phyloP scores from a whole-genome alignment of 2,888 invertebrate genomes.

The Noctuana brunneofusca region DNA sequence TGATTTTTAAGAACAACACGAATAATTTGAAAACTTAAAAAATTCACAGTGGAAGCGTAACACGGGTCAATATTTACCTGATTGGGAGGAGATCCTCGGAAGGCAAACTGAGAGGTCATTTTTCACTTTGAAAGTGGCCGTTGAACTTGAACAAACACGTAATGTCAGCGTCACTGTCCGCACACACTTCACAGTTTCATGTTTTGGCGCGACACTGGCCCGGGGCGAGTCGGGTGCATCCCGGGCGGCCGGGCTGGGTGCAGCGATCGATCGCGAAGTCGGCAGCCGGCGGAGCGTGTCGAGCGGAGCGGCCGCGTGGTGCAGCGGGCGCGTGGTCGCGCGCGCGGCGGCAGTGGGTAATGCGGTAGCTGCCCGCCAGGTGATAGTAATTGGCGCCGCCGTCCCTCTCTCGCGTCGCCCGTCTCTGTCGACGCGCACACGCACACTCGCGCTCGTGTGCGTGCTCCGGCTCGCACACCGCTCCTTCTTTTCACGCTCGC shows the following conservation, averaged over 20 bases:
- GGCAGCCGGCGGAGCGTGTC: conserved; percentile 51
- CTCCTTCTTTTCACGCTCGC: conserved; percentile 82
- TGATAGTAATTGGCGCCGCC: conserved; percentile 84
- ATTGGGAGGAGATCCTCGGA: conserved; percentile 80
- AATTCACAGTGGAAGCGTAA: conserved; percentile 2
- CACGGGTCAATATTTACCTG: conserved; percentile 61
- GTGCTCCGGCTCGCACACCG: conserved; percentile 64
- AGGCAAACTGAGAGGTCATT: conserved; percentile 81
- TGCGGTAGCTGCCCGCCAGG: conserved; percentile 85
- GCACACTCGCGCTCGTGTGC: conserved; percentile 69
- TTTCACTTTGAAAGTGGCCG: conserved; percentile 60
- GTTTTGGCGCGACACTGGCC: conserved; percentile 53
- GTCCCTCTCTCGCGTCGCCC: conserved; percentile 72
- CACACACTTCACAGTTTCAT: conserved; percentile 80
- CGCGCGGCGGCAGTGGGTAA: conserved; percentile 83
- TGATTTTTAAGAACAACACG: background rate
- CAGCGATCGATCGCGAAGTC: conserved; percentile 56
- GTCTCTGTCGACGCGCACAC: conserved; percentile 78
- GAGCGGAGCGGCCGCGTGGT: conserved; percentile 69
- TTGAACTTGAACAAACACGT: conserved; percentile 58
- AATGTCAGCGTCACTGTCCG: conserved; percentile 69
- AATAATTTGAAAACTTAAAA: background rate
- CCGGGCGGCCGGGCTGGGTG: conserved; percentile 47
- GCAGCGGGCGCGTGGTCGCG: conserved; percentile 83
- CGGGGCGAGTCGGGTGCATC: conserved; percentile 50